Percentiles rank a stretch among this genome's conserved stretches.
These are phyloP conservation scores for Epizoanthus ramosus DNA, from an alignment of 92 coral and sea anemone species.

Conservation along the genomic window DNA sequence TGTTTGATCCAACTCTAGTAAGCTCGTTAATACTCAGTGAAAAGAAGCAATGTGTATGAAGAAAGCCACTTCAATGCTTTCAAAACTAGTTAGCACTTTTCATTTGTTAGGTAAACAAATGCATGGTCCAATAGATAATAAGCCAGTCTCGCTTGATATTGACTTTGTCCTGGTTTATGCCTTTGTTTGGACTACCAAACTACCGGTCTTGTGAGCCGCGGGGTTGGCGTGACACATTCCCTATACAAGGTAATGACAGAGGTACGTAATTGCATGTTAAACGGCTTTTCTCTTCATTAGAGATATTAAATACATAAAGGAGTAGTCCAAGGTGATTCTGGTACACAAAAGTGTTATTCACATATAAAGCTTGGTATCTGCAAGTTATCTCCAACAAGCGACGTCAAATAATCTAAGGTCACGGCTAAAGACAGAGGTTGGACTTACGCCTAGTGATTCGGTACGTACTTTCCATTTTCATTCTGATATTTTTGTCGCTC, in stretches of 20 bases:
- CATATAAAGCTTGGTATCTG: not conserved
- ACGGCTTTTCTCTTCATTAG: constrained; percentile 32
- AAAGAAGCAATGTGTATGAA: no score
- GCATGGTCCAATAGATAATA: not conserved
- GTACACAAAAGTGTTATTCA: not conserved
- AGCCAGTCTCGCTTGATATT: constrained; percentile 16
- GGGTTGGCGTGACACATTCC: constrained; percentile 3
- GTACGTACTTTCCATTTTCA: not conserved
- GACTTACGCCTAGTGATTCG: not conserved
- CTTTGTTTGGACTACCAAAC: constrained; percentile 13
- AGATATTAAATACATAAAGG: constrained; percentile 12
- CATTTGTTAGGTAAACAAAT: not conserved
- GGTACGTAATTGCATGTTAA: not conserved
- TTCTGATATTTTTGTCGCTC: constrained; percentile 24
- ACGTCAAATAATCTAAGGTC: not conserved
- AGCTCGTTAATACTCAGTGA: no score
- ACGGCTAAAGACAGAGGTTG: not conserved
- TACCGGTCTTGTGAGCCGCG: not conserved
- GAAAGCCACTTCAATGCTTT: no score
- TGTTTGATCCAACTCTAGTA: no score
- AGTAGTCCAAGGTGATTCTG: constrained; percentile 11
- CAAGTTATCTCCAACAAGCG: not conserved
- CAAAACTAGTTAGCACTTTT: no score
- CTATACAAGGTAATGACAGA: constrained; percentile 11
- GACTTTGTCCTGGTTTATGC: not conserved